Evolutionary conservation across 2,888 invertebrate species (phyloP), one percentile per base, ranked within the genome.

Genomic region (Leptarthrus brevirostris): DNA sequence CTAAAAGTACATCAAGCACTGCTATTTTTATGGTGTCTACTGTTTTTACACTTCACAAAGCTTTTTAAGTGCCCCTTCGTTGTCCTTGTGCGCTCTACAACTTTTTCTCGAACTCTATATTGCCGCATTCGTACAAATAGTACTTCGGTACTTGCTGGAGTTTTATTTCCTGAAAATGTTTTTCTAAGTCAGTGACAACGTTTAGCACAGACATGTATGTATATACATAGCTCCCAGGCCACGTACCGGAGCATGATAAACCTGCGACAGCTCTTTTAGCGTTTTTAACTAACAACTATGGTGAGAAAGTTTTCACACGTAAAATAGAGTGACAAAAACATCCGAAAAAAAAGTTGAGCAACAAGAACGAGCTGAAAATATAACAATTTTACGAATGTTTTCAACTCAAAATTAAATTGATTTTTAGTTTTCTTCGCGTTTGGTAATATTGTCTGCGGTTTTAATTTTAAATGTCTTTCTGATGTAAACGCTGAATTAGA

Each of bases 231-330:
- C 4, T 30, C 44, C 3, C 3, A 26, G 2, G 22, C 61, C 61
- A 61, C 40, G 61, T 61, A 2, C 36, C 61, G 6, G 30, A n/a
- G 30, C 30, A 24, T 30, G 52, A 52, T 22, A 52, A 52, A 52
- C 52, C n/a, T n/a, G n/a, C n/a, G n/a, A 56, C 56, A 56, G 56
- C 56, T 30, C 56, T 56, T 56, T 56, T n/a, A n/a, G n/a, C 56
- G 56, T 1, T 22, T 26, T 24, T 24, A 26, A 56, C 56, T 30
- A 12, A 26, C 24, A 56, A 16, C 14, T 56, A 16, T 30, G n/a
- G 56, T 16, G 30, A 26, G 56, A 56, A 56, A 56, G 26, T 56
- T 56, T 56, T 56, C 18, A 34, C 56, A 56, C 24, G 24, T 56
- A 56, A 56, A 56, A 56, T 56, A 56, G 24, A 30, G 30, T 30